Conservation (phyloP, 2,888 invertebrate species). For the Eulithis prunata region DNA sequence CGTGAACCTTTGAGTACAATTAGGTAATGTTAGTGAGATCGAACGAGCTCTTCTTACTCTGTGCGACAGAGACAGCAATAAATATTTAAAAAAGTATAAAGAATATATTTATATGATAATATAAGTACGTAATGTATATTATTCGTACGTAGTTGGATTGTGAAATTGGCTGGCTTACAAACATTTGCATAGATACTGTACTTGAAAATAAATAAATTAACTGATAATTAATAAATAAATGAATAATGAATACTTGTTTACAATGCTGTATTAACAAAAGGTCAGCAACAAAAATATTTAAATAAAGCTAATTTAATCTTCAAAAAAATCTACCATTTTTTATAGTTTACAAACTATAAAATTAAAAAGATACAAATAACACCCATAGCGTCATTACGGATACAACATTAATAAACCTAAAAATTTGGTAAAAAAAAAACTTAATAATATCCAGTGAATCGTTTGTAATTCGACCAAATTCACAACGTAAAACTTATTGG, state of each 20-base stretch:
- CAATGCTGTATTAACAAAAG: no score
- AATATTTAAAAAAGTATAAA: slow-evolving; percentile 55
- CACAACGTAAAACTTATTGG: slow-evolving; percentile 26
- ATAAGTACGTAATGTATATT: slow-evolving; percentile 47
- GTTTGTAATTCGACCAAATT: slow-evolving; percentile 20
- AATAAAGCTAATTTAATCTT: no score
- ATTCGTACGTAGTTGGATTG: slow-evolving; percentile 29
- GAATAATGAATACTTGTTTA: no score
- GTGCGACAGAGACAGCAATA: slow-evolving; percentile 82
- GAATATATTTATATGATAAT: slow-evolving; percentile 50
- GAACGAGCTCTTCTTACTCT: slow-evolving; percentile 77
- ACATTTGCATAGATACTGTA: no score
- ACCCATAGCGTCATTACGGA: background rate
- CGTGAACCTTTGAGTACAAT: slow-evolving; percentile 53
- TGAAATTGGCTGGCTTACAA: slow-evolving; percentile 24
- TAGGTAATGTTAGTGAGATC: slow-evolving; percentile 73
- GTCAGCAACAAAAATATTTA: no score
- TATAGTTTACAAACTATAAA: no score
- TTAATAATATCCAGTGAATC: background rate
- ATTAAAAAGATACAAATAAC: no score
- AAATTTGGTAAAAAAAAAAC: background rate
- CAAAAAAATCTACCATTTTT: no score
- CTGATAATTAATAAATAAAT: no score
- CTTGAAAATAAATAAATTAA: no score
- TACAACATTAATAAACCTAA: background rate